Percentiles rank a stretch among this genome's conserved stretches.
Evolutionary conservation across 2,888 invertebrate genomes (phyloP).

Genomic region (Ypsolopha sequella): DNA sequence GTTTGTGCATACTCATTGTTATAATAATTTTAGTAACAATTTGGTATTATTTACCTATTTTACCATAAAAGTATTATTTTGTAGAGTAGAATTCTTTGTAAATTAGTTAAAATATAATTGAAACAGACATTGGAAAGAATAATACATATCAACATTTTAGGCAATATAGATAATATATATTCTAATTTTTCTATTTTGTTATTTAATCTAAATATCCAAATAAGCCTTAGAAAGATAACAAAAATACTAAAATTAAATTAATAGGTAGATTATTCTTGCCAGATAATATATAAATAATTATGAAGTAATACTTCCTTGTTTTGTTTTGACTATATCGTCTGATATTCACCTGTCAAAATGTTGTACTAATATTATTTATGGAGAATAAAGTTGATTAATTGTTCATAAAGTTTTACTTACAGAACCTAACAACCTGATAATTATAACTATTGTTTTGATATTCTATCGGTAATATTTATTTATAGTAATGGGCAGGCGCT

Average conservation of each 20-base stretch:
- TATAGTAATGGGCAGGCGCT: too few relatives aligned
- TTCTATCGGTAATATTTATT: too few relatives aligned
- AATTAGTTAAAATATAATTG: neutral
- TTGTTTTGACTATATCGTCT: too few relatives aligned
- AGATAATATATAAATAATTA: too few relatives aligned
- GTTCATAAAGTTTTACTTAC: neutral
- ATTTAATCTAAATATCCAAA: neutral
- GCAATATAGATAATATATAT: neutral
- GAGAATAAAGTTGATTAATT: neutral
- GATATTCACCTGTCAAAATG: too few relatives aligned
- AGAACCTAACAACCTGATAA: too few relatives aligned
- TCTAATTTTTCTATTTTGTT: neutral
- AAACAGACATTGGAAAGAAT: neutral
- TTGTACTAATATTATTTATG: neutral
- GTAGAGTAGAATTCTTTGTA: constrained; percentile 23
- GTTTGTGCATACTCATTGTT: neutral
- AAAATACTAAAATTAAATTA: too few relatives aligned
- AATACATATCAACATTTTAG: neutral
- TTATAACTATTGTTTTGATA: too few relatives aligned
- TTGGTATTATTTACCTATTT: neutral
- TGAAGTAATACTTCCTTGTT: too few relatives aligned
- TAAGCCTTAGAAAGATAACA: too few relatives aligned
- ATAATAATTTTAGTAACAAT: neutral
- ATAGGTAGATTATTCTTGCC: too few relatives aligned
- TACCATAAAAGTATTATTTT: constrained; percentile 47